These are phyloP conservation scores for Aptenodytes patagonicus DNA, from an alignment of 2,113 vertebrate genomes.

Conservation along the genomic window DNA sequence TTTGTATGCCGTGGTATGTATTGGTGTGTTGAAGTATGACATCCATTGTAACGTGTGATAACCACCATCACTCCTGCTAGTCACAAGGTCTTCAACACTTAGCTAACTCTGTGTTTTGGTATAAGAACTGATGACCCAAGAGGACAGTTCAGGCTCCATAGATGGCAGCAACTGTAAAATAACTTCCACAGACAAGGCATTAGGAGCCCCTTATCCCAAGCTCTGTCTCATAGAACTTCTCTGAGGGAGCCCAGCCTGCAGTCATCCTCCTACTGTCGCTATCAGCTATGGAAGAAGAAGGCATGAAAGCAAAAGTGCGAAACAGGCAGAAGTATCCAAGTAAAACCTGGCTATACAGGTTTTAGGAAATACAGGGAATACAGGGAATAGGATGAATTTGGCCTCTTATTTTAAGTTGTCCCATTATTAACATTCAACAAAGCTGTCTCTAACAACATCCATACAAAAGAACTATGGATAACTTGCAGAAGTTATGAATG, in stretches of 20 bases:
- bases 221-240: background rate
- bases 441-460: background rate
- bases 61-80: background rate
- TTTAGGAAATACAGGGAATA: no score
- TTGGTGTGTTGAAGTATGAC: background rate
- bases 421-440: background rate
- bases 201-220: background rate
- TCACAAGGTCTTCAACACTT: fast-evolving
- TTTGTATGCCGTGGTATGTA: background rate
- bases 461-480: background rate
- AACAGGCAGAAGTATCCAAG: background rate
- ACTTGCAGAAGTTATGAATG: background rate
- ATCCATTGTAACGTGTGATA: fast-evolving
- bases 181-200: background rate
- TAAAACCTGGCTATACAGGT: background rate
- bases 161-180: background rate
- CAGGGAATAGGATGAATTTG: background rate
- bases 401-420: background rate
- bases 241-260: background rate
- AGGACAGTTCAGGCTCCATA: background rate
- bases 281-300: background rate
- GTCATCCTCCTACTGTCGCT: background rate
- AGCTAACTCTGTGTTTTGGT: background rate
- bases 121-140: background rate
- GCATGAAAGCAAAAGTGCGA: background rate